A percentile compares a stretch with the other conserved stretches of the same genome.
Evolutionary conservation across 2,113 vertebrate genomes (phyloP).

Genomic region (Lathamus discolor): DNA sequence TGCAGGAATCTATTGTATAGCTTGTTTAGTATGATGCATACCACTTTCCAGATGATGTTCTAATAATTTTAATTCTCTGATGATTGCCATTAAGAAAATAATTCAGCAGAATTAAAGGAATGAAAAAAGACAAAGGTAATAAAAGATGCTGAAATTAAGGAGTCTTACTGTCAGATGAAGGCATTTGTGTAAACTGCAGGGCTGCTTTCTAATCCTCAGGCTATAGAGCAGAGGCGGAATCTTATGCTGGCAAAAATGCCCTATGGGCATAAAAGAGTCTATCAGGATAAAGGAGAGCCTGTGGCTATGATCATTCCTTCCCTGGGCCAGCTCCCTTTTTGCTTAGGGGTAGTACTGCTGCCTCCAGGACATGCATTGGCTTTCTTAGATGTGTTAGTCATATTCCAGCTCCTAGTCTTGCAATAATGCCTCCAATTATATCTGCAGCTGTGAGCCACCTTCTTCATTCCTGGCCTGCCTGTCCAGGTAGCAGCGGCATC

Average conservation of each 20-base stretch:
- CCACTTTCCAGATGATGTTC: not conserved
- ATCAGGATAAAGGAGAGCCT: not conserved
- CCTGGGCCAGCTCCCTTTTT: not conserved
- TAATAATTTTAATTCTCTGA: conserved; percentile 14
- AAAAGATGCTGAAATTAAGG: not conserved
- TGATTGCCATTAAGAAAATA: not conserved
- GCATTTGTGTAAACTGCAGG: not conserved
- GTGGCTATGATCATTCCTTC: not conserved
- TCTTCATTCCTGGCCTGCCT: not conserved
- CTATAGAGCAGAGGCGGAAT: not conserved
- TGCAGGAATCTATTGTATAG: not conserved
- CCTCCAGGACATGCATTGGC: not conserved
- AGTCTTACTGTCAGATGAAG: not conserved
- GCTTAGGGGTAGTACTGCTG: not conserved
- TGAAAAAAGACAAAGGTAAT: not conserved
- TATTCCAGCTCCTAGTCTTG: not conserved
- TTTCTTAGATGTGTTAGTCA: not conserved
- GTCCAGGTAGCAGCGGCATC: not conserved
- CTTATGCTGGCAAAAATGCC: not conserved
- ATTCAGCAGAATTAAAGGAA: not conserved
- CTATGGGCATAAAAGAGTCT: not conserved
- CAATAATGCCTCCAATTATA: not conserved
- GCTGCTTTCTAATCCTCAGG: not conserved
- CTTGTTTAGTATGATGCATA: not conserved
- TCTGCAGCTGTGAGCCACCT: not conserved